Evolutionary conservation across 2,888 invertebrate genomes (phyloP).

Genomic region (Antheraea yamamai): DNA sequence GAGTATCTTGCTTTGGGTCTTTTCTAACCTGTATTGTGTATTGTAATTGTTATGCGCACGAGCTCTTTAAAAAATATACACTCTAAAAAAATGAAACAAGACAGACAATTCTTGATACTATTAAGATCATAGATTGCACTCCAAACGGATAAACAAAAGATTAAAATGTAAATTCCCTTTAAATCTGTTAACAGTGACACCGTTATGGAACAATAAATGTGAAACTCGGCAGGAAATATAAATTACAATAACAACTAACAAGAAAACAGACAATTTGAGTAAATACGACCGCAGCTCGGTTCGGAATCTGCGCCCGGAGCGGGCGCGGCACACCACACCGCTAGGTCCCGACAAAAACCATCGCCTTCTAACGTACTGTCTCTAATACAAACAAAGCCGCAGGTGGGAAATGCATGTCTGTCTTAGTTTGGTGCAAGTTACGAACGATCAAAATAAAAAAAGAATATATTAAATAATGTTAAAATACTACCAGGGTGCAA

Average conservation of each 20-base stretch:
- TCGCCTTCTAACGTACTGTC: not conserved
- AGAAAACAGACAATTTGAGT: constrained; percentile 17
- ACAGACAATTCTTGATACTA: not conserved
- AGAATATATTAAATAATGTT: not conserved
- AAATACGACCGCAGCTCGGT: constrained; percentile 12
- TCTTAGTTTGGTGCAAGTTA: constrained; percentile 30
- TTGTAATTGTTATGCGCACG: too few relatives aligned
- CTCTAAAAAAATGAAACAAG: too few relatives aligned
- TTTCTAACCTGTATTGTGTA: too few relatives aligned
- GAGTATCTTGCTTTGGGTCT: too few relatives aligned
- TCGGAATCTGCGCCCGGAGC: not conserved
- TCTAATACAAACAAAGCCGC: constrained; percentile 65
- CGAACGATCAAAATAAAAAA: constrained; percentile 11
- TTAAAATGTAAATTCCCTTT: not conserved
- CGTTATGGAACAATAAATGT: constrained; percentile 11
- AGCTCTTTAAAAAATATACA: too few relatives aligned
- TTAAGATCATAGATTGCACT: not conserved
- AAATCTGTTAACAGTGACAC: not conserved
- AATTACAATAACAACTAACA: constrained; percentile 7
- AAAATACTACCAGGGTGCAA: too few relatives aligned
- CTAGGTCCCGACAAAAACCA: constrained; percentile 1
- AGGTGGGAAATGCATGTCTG: constrained; percentile 52
- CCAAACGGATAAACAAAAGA: too few relatives aligned
- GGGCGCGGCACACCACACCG: not conserved
- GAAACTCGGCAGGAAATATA: constrained; percentile 11